phyloP scores from a whole-genome alignment of 2,888 invertebrate genomes.

The Stramonita haemastoma region DNA sequence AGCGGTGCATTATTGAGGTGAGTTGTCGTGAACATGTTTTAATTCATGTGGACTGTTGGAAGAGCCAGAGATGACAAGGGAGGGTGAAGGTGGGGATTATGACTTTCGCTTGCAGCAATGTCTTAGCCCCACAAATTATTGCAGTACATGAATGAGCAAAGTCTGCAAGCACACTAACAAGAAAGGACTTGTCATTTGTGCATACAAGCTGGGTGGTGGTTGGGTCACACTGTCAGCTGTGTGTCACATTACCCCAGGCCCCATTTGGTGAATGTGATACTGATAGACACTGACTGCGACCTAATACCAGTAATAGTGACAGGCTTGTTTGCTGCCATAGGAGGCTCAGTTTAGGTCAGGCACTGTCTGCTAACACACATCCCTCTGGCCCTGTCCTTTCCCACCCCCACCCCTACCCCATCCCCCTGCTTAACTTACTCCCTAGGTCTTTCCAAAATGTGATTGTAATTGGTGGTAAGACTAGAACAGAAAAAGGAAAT shows the following conservation, averaged over 20 bases:
- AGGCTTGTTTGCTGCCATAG: not conserved
- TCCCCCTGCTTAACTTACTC: not conserved
- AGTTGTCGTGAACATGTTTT: no score
- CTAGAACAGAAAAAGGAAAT: no score
- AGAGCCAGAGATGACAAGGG: no score
- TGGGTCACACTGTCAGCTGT: not conserved
- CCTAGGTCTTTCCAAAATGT: no score
- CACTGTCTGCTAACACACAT: not conserved
- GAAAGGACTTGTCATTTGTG: not conserved
- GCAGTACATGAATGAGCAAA: no score
- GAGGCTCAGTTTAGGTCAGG: not conserved
- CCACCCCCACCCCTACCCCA: not conserved
- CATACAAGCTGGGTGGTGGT: not conserved
- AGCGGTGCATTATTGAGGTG: no score
- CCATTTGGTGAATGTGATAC: not conserved
- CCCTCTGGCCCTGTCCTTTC: not conserved
- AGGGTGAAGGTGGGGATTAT: no score
- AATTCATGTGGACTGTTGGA: no score
- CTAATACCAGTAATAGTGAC: not conserved
- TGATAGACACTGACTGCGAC: constrained; percentile 9
- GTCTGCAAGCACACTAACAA: not conserved
- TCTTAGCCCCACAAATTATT: no score
- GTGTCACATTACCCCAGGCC: not conserved
- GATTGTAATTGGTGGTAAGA: no score
- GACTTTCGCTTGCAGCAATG: no score